Base-by-base conservation (phyloP, 2,888 invertebrate genomes). In the Elysia crispata region DNA sequence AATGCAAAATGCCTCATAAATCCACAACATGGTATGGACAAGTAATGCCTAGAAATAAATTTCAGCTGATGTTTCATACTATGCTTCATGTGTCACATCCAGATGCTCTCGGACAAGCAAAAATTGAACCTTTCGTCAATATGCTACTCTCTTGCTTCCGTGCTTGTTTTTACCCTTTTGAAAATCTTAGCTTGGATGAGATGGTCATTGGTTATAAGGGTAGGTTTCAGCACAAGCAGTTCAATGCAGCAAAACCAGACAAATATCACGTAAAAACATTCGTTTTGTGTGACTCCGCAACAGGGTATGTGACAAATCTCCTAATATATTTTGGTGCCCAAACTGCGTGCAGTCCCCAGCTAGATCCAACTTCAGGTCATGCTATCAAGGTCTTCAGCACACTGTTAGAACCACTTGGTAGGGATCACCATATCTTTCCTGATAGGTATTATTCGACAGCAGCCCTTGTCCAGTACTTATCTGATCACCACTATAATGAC, bases 171-270 rank as follows among this genome's bases (percentile, higher is more conserved):
- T 23, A 20, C 18, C 74, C 74, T 6, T 74, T 28, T 57, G 23
- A 74, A 57, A 54, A 74, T 28, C 11, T 74, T 33, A 23, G 23
- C 54, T 15, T 74, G 13, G 57, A 74, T 76, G 76, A 76, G 33
- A 76, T 76, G 64, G 31, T 76, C 23, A 28, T 76, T 11, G 76
- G 30, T 13, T 76, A 31, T 41, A 76, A 76, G 31, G 76, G 76
- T 3, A 13, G 76, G 20, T 76, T 41, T 33, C 30, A 62, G 25
- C 50, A 64, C 41, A 62, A 33, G 41, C 76, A 62, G 33, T 76
- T 54, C 76, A 76, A 76, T 30, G 23, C 76, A 1, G 25, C 20
- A n/a, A 76, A 76, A 30, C 76, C 76, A 6, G 20, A 15, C 11
- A 76, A 76, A 41, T 62, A 62, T 25, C 76, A 76, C 41, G 64